These are phyloP conservation scores for Colletes gigas DNA, from an alignment of 1,140 invertebrate species.

Conservation along the genomic window DNA sequence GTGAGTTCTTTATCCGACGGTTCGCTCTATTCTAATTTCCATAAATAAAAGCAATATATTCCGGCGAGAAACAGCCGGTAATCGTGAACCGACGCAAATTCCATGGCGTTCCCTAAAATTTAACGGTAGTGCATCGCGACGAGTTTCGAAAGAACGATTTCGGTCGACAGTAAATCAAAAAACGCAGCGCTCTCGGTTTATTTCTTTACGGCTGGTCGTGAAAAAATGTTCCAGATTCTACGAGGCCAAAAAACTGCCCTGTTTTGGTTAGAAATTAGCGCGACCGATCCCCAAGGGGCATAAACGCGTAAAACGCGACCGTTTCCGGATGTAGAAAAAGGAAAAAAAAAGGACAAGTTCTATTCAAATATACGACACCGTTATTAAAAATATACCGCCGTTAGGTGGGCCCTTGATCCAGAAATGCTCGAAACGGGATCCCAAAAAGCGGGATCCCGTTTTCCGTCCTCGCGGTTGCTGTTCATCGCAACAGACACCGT, in stretches of 20 bases:
- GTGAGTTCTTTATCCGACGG: background rate
- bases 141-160: background rate
- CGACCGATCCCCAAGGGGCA: slow-evolving; percentile 8
- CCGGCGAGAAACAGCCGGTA: background rate
- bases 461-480: slow-evolving; percentile 64
- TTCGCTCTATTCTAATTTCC: background rate
- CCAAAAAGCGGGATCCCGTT: slow-evolving; percentile 71
- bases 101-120: background rate
- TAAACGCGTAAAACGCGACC: slow-evolving; percentile 60
- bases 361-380: slow-evolving; percentile 77
- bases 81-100: background rate
- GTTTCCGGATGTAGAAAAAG: background rate
- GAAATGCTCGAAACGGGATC: slow-evolving; percentile 69
- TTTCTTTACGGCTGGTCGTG: slow-evolving; percentile 66
- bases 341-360: slow-evolving; percentile 54
- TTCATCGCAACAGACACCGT: background rate
- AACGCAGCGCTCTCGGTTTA: slow-evolving; percentile 50
- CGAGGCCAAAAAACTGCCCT: slow-evolving; percentile 70
- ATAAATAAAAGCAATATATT: slow-evolving; percentile 29
- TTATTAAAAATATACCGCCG: slow-evolving; percentile 74
- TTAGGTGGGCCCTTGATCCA: slow-evolving; percentile 55
- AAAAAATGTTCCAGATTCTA: slow-evolving; percentile 68
- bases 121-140: background rate
- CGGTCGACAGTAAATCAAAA: slow-evolving; percentile 32
- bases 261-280: slow-evolving; percentile 78